Evolutionary conservation across 1,140 invertebrate genomes (phyloP), one percentile per base, ranked within the genome.

Genomic region (Brachionus koreanus): DNA sequence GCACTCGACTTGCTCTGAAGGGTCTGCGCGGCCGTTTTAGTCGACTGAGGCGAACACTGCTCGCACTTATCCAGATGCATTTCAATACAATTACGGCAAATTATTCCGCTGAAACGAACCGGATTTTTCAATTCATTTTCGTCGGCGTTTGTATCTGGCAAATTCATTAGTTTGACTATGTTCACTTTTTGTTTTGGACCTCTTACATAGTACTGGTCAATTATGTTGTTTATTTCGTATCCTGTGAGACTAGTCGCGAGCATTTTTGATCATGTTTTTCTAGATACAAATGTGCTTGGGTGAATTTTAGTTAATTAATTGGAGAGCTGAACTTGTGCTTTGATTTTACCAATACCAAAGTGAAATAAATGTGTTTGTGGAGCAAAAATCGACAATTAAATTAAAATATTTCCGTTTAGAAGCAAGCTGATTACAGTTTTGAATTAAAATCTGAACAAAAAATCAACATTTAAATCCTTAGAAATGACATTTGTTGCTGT

Each of bases 201-300:
- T 69, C 37, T 39, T 7, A 69, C n/a, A 39, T 69, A 69, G 10
- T 16, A 69, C 6, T 39, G 37, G 37, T 69, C 65, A 16, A 69
- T 69, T 37, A 69, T 69, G 37, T 69, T 69, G 65, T 39, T 69
- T 33, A 69, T 69, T 39, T 69, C 65, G 39, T 69, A 69, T 19
- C 65, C 65, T 39, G 65, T 69, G 7, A 69, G 65, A 39, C 65
- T 69, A 69, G 65, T 39, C 35, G 37, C 65, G 19, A 69, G 10
- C 65, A 69, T 69, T 69, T 16, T 49, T 49, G 43, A 49, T 49
- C 43, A 49, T 49, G 16, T 49, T 49, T 49, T 49, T 10, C 43
- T 49, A 6, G 16, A 49, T 49, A 49, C 13, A 49, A 49, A 10
- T 16, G 43, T 49, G 43, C 43, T 49, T n/a, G 16, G 13, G 9